Conservation (phyloP, 2,113 vertebrate genomes). For the Zosterops lateralis region DNA sequence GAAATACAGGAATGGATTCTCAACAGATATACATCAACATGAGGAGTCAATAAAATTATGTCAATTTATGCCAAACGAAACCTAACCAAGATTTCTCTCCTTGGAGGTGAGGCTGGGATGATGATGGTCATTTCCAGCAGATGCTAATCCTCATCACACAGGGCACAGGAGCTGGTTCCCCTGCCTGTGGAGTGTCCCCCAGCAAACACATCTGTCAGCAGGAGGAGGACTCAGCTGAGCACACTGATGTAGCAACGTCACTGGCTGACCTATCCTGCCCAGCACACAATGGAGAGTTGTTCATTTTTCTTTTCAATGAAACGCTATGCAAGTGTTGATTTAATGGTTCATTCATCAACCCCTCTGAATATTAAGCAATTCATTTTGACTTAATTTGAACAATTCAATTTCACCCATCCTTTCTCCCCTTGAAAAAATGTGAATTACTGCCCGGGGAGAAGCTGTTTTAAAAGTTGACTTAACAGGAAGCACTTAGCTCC, state of each 20-base stretch:
- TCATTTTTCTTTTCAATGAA: constrained; percentile 46
- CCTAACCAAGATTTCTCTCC: neutral
- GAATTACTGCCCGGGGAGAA: neutral
- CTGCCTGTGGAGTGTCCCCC: neutral
- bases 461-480: constrained; percentile 20
- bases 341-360: constrained; percentile 55
- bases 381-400: constrained; percentile 53
- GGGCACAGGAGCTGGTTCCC: neutral
- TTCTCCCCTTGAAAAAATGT: constrained; percentile 25
- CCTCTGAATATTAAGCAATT: constrained; percentile 59
- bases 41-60: neutral
- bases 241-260: neutral
- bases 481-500: neutral
- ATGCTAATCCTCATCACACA: neutral
- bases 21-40: neutral
- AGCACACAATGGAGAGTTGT: neutral
- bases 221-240: neutral
- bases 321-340: constrained; percentile 45
- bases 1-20: neutral
- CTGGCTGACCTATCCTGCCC: neutral
- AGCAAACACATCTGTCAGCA: neutral
- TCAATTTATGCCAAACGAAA: neutral
- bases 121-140: neutral
- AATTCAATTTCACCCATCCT: constrained; percentile 33
- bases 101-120: neutral